A percentile compares a stretch with the other conserved stretches of the same genome.
Conservation (phyloP, 2,797 vertebrate species). For the Uromys caudimaculatus region DNA sequence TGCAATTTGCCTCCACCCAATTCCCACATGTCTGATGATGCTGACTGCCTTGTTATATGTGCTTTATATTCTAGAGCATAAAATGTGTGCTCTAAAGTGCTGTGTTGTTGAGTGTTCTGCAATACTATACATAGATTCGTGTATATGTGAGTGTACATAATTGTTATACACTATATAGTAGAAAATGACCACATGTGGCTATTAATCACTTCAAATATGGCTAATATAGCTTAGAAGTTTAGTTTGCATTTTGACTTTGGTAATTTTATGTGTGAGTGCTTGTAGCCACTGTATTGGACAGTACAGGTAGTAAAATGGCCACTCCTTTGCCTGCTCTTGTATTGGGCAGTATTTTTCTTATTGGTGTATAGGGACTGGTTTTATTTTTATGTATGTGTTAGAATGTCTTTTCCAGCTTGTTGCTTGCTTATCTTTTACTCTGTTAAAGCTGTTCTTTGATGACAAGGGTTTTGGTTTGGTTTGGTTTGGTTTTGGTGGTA, state of each 20-base stretch:
- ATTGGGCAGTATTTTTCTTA: background rate
- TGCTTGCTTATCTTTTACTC: background rate
- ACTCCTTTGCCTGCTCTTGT: background rate
- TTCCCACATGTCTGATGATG: background rate
- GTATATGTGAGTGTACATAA: background rate
- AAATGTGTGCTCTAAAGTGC: background rate
- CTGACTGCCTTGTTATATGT: background rate
- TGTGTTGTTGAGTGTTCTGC: background rate
- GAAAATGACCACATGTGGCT: background rate
- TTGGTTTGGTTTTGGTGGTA: background rate
- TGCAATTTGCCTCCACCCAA: background rate
- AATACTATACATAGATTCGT: background rate
- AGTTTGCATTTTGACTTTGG: background rate
- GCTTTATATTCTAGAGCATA: background rate
- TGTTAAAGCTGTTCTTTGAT: background rate
- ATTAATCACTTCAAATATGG: background rate
- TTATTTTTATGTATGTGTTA: background rate
- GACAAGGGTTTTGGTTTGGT: background rate
- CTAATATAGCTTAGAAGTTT: background rate
- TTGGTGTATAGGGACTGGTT: background rate
- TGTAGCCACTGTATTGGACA: background rate
- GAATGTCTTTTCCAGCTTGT: background rate
- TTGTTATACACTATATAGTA: background rate
- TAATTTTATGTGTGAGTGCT: constrained; percentile 9
- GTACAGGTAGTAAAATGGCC: background rate